phyloP scores from a whole-genome alignment of 2,797 vertebrate species.

The Channa striata region DNA sequence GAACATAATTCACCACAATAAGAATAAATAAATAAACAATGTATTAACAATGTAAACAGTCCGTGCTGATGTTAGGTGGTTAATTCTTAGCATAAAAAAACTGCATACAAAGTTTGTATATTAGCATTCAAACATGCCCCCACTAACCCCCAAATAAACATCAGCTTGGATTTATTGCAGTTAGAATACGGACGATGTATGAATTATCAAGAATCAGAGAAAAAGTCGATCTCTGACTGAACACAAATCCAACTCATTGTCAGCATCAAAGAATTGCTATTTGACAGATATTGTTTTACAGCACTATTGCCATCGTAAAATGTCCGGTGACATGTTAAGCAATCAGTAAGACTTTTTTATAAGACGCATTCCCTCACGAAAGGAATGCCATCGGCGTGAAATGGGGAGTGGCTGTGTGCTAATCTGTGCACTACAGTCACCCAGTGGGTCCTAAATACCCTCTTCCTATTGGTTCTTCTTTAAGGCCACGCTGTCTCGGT shows the following conservation, averaged over 20 bases:
- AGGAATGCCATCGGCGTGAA: conserved; percentile 36
- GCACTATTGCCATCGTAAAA: conserved; percentile 28
- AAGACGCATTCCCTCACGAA: conserved; percentile 42
- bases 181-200: no score
- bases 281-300: conserved; percentile 40
- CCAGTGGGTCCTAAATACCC: conserved; percentile 13
- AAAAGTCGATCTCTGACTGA: conserved; percentile 17
- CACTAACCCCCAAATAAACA: no score
- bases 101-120: no score
- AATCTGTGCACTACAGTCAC: conserved; percentile 36
- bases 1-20: no score
- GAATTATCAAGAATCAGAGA: no score
- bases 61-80: no score
- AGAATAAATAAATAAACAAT: no score
- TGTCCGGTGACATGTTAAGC: conserved; percentile 25
- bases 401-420: conserved; percentile 4
- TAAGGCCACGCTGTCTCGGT: conserved; percentile 14
- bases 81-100: no score
- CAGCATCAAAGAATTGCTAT: conserved; percentile 41
- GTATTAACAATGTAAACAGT: no score
- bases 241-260: conserved; percentile 6
- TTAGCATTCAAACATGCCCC: no score
- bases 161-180: no score
- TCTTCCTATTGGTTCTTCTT: conserved; percentile 23
- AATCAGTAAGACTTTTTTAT: conserved; percentile 58